These are phyloP conservation scores for Caenorhabditis doughertyi DNA, from an alignment of 2,888 invertebrate species.

Conservation along the genomic window DNA sequence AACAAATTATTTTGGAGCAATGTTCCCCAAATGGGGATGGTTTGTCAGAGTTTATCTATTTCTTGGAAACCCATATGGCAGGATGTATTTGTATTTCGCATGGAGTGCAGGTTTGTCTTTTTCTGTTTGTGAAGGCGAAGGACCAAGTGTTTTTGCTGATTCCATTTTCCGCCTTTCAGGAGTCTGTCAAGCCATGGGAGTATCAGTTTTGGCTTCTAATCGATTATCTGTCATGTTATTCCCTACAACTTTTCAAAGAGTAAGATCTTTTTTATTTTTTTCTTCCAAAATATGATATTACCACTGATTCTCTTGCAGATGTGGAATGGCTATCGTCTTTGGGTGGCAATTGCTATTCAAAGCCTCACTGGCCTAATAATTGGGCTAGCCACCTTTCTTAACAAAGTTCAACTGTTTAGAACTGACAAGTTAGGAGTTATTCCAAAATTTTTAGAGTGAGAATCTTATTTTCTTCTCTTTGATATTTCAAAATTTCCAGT, in stretches of 20 bases:
- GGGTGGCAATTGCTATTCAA: constrained; percentile 48
- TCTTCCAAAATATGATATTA: too few species aligned
- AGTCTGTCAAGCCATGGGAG: constrained; percentile 61
- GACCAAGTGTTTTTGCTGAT: not conserved
- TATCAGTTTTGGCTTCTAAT: constrained; percentile 53
- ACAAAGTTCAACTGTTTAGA: constrained; percentile 36
- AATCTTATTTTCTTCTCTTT: not conserved
- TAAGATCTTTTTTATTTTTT: not conserved
- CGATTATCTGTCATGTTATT: constrained; percentile 54
- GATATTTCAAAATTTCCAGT: constrained; percentile 15
- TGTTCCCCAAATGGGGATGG: constrained; percentile 58
- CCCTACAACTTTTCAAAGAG: constrained; percentile 48
- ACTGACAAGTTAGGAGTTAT: constrained; percentile 41
- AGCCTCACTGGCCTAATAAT: constrained; percentile 34
- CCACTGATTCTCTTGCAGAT: too few species aligned
- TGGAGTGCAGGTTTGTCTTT: constrained; percentile 62
- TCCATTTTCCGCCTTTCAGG: constrained; percentile 23
- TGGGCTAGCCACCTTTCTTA: constrained; percentile 47
- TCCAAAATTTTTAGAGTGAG: constrained; percentile 55
- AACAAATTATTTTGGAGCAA: constrained; percentile 57
- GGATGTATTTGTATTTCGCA: constrained; percentile 53
- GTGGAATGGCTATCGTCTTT: constrained; percentile 37
- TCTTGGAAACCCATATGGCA: constrained; percentile 29
- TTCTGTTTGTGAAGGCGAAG: too few species aligned
- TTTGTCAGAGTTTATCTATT: constrained; percentile 34